Conservation (phyloP, 2,113 vertebrate genomes). For the Petroica traversi region DNA sequence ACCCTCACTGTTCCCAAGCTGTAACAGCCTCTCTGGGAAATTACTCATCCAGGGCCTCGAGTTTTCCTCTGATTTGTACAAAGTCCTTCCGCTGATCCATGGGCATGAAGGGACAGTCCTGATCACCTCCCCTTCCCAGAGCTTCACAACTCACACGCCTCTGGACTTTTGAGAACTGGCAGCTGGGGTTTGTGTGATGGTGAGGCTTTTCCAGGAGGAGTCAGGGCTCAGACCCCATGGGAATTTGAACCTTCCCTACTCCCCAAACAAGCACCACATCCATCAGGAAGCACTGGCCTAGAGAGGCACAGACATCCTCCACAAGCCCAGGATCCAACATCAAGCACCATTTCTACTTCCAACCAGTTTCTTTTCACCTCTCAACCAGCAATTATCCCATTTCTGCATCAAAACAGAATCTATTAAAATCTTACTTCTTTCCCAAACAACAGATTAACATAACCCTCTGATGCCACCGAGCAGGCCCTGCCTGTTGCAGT, state of each 20-base stretch:
- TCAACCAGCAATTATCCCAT: background rate
- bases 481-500: background rate
- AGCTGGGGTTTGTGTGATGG: fast-evolving
- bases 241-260: background rate
- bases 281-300: background rate
- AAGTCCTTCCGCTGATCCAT: background rate
- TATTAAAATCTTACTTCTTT: background rate
- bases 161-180: background rate
- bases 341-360: background rate
- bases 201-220: background rate
- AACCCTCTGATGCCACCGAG: background rate
- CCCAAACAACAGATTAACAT: background rate
- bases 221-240: fast-evolving
- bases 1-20: background rate
- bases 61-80: background rate
- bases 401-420: background rate
- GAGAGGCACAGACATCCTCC: background rate
- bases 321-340: background rate
- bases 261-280: background rate
- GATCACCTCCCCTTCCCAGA: background rate
- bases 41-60: fast-evolving
- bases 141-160: background rate
- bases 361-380: background rate
- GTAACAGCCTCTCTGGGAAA: background rate
- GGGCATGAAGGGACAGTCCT: fast-evolving